Evolutionary conservation across 1,140 invertebrate species (phyloP).

Genomic region (Physella acuta): DNA sequence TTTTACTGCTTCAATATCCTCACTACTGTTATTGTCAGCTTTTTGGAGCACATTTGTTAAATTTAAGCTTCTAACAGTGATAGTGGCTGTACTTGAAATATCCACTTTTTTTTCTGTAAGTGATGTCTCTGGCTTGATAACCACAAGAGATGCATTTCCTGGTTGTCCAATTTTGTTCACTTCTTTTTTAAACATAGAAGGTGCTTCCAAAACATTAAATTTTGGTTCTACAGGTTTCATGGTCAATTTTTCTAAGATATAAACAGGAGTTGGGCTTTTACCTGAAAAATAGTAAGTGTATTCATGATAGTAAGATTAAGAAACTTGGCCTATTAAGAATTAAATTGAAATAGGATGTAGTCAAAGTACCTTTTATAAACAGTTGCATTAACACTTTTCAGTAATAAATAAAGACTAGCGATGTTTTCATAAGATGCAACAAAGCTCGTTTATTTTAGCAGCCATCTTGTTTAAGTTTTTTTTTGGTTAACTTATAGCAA

Average conservation of each 20-base stretch:
- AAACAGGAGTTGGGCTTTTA: background rate
- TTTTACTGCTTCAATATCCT: slow-evolving; percentile 42
- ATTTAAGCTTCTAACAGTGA: too few relatives aligned
- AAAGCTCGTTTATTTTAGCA: background rate
- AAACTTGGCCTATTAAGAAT: background rate
- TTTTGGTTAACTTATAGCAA: too few relatives aligned
- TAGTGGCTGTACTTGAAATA: background rate
- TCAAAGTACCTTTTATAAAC: background rate
- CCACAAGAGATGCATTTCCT: background rate
- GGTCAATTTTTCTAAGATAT: background rate
- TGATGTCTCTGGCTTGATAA: background rate
- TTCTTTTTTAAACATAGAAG: background rate
- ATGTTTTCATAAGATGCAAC: background rate
- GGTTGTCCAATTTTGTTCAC: background rate
- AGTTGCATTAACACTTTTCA: background rate
- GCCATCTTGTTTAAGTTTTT: too few relatives aligned
- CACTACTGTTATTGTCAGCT: slow-evolving; percentile 34
- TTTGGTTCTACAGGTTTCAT: background rate
- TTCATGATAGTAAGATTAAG: too few relatives aligned
- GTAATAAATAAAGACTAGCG: too few relatives aligned
- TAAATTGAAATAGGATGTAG: background rate
- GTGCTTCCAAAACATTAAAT: slow-evolving; percentile 18
- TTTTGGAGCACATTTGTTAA: too few relatives aligned
- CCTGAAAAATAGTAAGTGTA: slow-evolving; percentile 8
- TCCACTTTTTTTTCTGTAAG: background rate